phyloP scores from a whole-genome alignment of 2,113 vertebrate species.

The Myxocyprinus asiaticus region DNA sequence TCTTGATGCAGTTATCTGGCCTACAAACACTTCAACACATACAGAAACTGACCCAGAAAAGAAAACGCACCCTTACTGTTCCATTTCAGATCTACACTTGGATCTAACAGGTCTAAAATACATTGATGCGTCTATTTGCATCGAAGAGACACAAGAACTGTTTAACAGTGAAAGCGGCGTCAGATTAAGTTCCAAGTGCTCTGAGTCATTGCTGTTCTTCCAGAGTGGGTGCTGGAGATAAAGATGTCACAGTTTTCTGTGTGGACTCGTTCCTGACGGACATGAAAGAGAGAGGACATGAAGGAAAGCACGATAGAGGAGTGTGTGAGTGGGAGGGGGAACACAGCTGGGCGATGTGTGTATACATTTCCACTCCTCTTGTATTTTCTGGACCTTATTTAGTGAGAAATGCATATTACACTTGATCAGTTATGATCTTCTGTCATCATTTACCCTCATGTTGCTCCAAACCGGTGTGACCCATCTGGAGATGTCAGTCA shows the following conservation, averaged over 20 bases:
- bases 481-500: no score
- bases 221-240: slow-evolving; percentile 51
- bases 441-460: no score
- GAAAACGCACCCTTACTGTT: neutral
- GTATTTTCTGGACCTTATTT: slow-evolving; percentile 5
- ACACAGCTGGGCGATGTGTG: neutral
- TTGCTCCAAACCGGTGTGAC: no score
- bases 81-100: no score
- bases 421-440: no score
- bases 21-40: neutral
- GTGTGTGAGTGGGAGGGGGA: slow-evolving; percentile 36
- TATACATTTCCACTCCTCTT: neutral
- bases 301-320: slow-evolving; percentile 6
- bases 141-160: no score
- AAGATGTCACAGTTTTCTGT: neutral
- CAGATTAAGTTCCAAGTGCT: no score
- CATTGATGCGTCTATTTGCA: no score
- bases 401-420: neutral
- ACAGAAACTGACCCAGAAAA: neutral
- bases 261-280: slow-evolving; percentile 30
- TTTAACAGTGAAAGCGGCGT: no score
- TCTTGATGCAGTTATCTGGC: neutral
- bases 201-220: slow-evolving; percentile 29
- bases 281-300: slow-evolving; percentile 15
- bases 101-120: no score